A percentile compares a stretch with the other conserved stretches of the same genome.
Conservation (phyloP, 2,113 vertebrate species). For the Rafetus swinhoei region DNA sequence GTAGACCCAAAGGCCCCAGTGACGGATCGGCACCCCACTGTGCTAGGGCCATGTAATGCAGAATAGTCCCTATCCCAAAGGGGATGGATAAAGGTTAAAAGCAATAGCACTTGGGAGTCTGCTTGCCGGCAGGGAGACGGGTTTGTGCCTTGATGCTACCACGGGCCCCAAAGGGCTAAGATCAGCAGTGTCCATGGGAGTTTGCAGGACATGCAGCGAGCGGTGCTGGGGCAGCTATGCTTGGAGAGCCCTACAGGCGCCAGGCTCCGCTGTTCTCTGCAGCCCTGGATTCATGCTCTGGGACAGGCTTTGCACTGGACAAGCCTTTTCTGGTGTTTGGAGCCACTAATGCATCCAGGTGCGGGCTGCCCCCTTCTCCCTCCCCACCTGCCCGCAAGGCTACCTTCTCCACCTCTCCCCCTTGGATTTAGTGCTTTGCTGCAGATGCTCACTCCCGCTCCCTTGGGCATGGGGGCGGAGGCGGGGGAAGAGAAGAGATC, state of each 20-base stretch:
- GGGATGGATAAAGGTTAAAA: not conserved
- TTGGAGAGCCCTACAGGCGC: not conserved
- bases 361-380: slow-evolving; percentile 41
- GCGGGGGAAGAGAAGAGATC: slow-evolving; percentile 59
- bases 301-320: not conserved
- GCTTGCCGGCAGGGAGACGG: not conserved
- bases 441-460: slow-evolving; percentile 41
- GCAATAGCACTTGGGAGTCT: not conserved
- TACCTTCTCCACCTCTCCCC: slow-evolving; percentile 27
- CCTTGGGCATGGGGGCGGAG: slow-evolving; percentile 47
- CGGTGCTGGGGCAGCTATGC: not conserved
- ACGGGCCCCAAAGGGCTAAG: not conserved
- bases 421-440: slow-evolving; percentile 66
- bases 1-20: too few relatives aligned
- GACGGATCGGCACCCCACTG: not conserved
- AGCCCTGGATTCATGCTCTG: not conserved
- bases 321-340: not conserved
- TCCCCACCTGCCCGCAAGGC: slow-evolving; percentile 44
- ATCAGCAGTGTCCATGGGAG: not conserved
- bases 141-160: not conserved
- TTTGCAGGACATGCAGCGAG: not conserved
- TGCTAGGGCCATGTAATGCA: not conserved
- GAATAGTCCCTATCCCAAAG: not conserved
- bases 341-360: slow-evolving; percentile 52
- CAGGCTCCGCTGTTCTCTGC: not conserved